phyloP scores from a whole-genome alignment of 2,888 invertebrate species.

The Pseudeuparius sepicola region DNA sequence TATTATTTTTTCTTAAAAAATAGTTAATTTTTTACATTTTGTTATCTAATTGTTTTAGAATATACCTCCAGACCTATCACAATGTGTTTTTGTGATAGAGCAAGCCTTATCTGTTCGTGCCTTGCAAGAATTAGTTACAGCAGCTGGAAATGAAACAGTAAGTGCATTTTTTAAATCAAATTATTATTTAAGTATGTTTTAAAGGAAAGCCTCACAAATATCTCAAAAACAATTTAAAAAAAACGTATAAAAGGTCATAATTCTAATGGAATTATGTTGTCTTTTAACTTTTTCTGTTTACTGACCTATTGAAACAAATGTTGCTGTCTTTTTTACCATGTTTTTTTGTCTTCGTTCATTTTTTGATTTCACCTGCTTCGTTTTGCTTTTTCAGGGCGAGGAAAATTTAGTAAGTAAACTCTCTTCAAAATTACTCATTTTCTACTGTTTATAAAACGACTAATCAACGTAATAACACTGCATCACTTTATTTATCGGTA shows the following conservation, averaged over 20 bases:
- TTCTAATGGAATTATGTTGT: slow-evolving; percentile 21
- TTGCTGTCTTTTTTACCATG: too few relatives aligned
- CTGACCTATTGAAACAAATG: too few relatives aligned
- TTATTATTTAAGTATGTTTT: too few relatives aligned
- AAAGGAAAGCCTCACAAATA: too few relatives aligned
- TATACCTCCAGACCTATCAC: slow-evolving; percentile 93
- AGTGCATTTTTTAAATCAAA: slow-evolving; percentile 34
- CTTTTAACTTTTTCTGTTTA: too few relatives aligned
- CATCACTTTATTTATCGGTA: too few relatives aligned
- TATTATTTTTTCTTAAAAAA: too few relatives aligned
- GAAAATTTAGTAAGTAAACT: slow-evolving; percentile 55
- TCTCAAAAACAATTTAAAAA: neutral
- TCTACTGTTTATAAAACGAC: too few relatives aligned
- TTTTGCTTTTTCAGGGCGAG: slow-evolving; percentile 50
- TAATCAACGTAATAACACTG: too few relatives aligned
- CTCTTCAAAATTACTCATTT: slow-evolving; percentile 10
- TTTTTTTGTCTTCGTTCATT: slow-evolving; percentile 15
- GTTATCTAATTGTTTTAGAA: slow-evolving; percentile 49
- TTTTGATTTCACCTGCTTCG: slow-evolving; percentile 6
- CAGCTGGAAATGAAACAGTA: slow-evolving; percentile 88
- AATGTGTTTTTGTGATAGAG: slow-evolving; percentile 98
- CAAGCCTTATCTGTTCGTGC: slow-evolving; percentile 98
- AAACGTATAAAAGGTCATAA: slow-evolving; percentile 29
- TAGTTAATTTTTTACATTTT: too few relatives aligned
- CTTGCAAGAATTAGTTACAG: slow-evolving; percentile 96